Conservation (phyloP, 2,888 invertebrate genomes). For the Volucella inflata region DNA sequence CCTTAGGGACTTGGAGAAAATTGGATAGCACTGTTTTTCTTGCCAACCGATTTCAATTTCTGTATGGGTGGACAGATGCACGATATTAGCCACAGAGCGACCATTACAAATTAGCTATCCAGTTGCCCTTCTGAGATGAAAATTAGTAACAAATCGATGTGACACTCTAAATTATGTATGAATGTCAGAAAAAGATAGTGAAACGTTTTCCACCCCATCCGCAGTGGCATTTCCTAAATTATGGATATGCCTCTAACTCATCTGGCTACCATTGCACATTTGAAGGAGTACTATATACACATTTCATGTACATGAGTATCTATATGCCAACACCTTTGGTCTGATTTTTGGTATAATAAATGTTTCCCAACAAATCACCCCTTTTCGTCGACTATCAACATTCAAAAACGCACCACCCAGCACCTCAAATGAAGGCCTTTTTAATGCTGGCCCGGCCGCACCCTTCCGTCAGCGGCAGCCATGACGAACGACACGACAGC, state of each 20-base stretch:
- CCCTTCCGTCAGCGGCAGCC: conserved; percentile 43
- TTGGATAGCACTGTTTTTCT: too few species aligned
- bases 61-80: too few species aligned
- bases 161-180: background rate
- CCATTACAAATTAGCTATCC: too few species aligned
- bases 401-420: conserved; percentile 15
- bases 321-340: conserved; percentile 6
- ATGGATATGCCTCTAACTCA: too few species aligned
- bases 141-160: background rate
- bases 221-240: background rate
- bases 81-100: too few species aligned
- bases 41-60: too few species aligned
- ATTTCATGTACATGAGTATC: background rate
- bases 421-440: background rate
- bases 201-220: conserved; percentile 1
- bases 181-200: conserved; percentile 11
- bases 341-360: conserved; percentile 49
- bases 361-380: conserved; percentile 72
- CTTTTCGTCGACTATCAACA: conserved; percentile 68
- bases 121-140: too few species aligned
- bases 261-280: too few species aligned
- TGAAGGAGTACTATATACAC: background rate
- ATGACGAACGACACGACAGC: conserved; percentile 58
- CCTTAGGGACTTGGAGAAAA: too few species aligned
- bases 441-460: conserved; percentile 1